These are phyloP conservation scores for Malurus leucopterus DNA, from an alignment of 2,797 vertebrate species.

Conservation along the genomic window DNA sequence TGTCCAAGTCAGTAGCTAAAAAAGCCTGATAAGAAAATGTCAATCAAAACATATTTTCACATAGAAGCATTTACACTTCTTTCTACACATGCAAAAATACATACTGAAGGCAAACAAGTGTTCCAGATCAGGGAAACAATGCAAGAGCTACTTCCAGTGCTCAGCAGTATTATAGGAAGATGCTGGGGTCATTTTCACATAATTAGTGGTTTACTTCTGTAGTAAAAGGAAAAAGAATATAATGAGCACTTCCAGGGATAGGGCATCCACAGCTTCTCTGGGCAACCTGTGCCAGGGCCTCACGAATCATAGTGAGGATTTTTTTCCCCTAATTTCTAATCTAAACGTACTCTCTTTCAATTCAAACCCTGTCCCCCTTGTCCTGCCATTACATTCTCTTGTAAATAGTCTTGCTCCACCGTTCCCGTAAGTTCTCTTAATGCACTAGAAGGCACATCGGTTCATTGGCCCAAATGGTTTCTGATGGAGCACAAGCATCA, in stretches of 20 bases:
- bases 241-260: background rate
- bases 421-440: background rate
- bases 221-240: background rate
- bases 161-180: background rate
- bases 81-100: background rate
- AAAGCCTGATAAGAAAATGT: background rate
- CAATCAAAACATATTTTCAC: background rate
- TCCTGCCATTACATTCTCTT: background rate
- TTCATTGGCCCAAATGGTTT: background rate
- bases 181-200: background rate
- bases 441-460: too few relatives aligned
- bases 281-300: background rate
- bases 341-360: background rate
- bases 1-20: background rate
- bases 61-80: background rate
- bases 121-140: background rate
- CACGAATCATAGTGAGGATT: background rate
- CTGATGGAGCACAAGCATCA: background rate
- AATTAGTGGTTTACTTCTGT: background rate
- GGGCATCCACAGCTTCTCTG: background rate
- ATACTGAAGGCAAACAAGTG: background rate
- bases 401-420: background rate
- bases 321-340: too few relatives aligned
- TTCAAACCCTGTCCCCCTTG: background rate
- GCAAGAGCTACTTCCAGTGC: background rate